Conservation (phyloP, 2,113 vertebrate genomes). For the Ovibos moschatus region DNA sequence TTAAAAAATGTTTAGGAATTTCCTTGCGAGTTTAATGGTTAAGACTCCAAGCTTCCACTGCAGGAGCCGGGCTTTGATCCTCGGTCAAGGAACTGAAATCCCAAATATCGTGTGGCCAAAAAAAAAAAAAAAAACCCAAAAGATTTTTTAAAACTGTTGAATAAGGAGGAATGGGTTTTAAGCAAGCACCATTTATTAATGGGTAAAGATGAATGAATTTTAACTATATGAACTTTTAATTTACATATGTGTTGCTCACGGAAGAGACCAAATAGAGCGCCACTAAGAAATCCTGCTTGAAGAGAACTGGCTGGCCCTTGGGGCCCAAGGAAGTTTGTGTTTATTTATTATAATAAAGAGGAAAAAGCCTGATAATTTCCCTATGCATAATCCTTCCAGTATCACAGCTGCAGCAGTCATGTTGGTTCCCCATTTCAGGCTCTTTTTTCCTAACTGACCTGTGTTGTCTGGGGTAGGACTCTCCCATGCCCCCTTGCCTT, state of each 20-base stretch:
- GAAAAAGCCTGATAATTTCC: not conserved
- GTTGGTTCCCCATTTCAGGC: not conserved
- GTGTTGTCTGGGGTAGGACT: not conserved
- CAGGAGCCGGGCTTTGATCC: not conserved
- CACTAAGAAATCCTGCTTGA: not conserved
- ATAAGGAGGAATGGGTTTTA: not conserved
- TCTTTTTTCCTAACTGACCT: not conserved
- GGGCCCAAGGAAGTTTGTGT: not conserved
- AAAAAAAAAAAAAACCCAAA: not conserved
- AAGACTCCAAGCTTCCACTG: not conserved
- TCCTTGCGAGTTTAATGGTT: not conserved
- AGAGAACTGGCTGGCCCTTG: not conserved
- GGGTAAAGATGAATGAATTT: not conserved
- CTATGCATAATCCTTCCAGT: not conserved
- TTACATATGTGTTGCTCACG: not conserved
- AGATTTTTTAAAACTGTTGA: not conserved
- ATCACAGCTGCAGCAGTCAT: not conserved
- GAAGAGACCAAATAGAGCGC: not conserved
- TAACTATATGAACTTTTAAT: not conserved
- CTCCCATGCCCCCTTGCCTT: not conserved
- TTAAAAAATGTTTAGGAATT: not conserved
- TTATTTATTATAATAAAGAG: not conserved
- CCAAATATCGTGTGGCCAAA: not conserved
- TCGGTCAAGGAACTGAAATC: not conserved
- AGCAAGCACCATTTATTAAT: not conserved